Percentiles rank a stretch among this genome's conserved stretches.
phyloP scores from a whole-genome alignment of 2,797 vertebrate species.

The Heliangelus exortis region DNA sequence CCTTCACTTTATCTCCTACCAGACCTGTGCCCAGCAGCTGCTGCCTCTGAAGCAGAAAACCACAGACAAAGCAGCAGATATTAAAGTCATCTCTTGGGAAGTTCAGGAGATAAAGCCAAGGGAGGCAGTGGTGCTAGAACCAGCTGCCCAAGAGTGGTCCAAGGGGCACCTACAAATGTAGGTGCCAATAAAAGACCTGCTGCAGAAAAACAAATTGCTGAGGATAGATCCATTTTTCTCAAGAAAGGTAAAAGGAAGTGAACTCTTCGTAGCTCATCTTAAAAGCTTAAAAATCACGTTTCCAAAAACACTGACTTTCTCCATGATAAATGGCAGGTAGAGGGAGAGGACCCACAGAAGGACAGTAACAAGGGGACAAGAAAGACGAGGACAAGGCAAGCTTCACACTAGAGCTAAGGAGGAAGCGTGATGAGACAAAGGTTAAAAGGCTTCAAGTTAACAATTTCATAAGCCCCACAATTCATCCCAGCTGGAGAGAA shows the following conservation, averaged over 20 bases:
- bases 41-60: not conserved
- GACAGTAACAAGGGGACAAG: fast-evolving
- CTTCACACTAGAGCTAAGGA: not conserved
- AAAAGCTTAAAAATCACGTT: not conserved
- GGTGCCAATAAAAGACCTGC: not conserved
- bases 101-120: not conserved
- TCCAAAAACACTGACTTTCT: not conserved
- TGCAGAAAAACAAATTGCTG: not conserved
- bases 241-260: not conserved
- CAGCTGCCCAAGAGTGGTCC: not conserved
- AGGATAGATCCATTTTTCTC: not conserved
- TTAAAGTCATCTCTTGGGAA: not conserved
- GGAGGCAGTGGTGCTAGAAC: not conserved
- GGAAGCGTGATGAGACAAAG: not conserved
- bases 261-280: not conserved
- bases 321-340: not conserved
- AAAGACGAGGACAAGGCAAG: not conserved
- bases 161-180: not conserved
- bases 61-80: not conserved
- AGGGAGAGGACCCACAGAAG: not conserved
- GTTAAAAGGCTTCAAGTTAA: not conserved
- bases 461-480: not conserved
- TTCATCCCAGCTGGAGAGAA: not conserved
- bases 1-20: not conserved
- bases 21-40: not conserved